Conservation (phyloP, 2,888 invertebrate genomes). For the Allophyes oxyacanthae region DNA sequence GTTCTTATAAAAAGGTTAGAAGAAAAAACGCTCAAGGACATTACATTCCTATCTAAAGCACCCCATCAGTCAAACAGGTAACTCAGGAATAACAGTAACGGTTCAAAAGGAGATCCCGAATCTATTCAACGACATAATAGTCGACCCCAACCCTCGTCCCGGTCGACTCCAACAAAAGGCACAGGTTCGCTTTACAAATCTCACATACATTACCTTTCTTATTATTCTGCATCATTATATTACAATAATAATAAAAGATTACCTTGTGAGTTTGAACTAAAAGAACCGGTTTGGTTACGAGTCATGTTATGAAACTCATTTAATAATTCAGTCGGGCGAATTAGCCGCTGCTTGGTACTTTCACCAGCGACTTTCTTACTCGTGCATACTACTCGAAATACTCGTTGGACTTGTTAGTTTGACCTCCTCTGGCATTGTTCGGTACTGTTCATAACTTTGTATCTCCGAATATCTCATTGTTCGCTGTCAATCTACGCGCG, state of each 20-base stretch:
- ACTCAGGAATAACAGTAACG: conserved; percentile 71
- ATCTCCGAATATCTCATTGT: conserved; percentile 68
- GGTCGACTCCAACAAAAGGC: conserved; percentile 69
- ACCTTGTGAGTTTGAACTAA: conserved; percentile 58
- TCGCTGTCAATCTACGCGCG: conserved; percentile 64
- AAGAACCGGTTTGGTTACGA: conserved; percentile 79
- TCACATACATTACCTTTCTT: conserved; percentile 69
- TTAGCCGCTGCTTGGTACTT: conserved; percentile 81
- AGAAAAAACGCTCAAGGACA: conserved; percentile 57
- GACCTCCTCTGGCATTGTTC: conserved; percentile 79
- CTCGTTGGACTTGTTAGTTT: conserved; percentile 68
- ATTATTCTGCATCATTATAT: conserved; percentile 72
- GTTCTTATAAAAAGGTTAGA: conserved; percentile 22
- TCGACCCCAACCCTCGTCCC: conserved; percentile 64
- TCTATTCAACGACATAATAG: conserved; percentile 73
- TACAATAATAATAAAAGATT: conserved; percentile 68
- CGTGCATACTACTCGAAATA: conserved; percentile 69
- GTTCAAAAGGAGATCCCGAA: conserved; percentile 67
- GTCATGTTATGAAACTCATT: conserved; percentile 82
- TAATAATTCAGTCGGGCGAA: conserved; percentile 78
- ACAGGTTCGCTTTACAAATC: conserved; percentile 76
- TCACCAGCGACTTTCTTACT: conserved; percentile 84
- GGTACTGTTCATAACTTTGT: conserved; percentile 64
- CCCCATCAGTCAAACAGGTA: conserved; percentile 64
- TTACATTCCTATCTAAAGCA: conserved; percentile 48